Evolutionary conservation across 2,888 invertebrate genomes (phyloP).

Genomic region (Cylloceria caligata): DNA sequence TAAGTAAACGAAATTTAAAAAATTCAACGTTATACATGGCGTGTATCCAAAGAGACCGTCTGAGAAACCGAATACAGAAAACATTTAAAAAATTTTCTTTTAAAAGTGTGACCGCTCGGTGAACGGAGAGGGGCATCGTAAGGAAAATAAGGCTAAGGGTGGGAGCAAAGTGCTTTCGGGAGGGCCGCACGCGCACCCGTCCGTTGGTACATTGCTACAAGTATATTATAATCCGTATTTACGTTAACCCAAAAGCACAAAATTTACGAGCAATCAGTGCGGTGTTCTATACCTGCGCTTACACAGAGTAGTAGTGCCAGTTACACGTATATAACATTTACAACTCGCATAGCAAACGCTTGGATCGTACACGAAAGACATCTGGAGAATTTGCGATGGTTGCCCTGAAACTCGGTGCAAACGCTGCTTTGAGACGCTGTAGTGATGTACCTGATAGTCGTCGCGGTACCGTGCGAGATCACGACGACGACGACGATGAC

Average conservation of each 20-base stretch:
- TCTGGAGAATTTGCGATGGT: constrained; percentile 51
- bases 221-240: constrained; percentile 20
- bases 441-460: not conserved
- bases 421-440: not conserved
- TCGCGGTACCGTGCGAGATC: constrained; percentile 34
- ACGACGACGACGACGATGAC: constrained; percentile 16
- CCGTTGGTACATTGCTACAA: not conserved
- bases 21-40: too few species aligned
- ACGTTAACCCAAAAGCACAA: constrained; percentile 46
- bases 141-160: constrained; percentile 21
- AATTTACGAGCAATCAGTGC: constrained; percentile 61
- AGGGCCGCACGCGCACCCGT: constrained; percentile 14
- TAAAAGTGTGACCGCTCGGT: too few species aligned
- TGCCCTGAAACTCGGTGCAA: constrained; percentile 25
- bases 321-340: constrained; percentile 16
- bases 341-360: constrained; percentile 8
- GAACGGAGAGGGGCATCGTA: too few species aligned
- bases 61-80: not conserved
- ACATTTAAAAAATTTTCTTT: too few species aligned
- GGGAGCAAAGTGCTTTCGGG: constrained; percentile 23
- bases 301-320: not conserved
- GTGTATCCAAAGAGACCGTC: too few species aligned
- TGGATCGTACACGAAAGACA: constrained; percentile 43
- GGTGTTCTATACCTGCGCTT: constrained; percentile 54
- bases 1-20: not conserved